These are phyloP conservation scores for Rhegmatorhina hoffmannsi DNA, from an alignment of 2,113 vertebrate genomes.

Conservation along the genomic window DNA sequence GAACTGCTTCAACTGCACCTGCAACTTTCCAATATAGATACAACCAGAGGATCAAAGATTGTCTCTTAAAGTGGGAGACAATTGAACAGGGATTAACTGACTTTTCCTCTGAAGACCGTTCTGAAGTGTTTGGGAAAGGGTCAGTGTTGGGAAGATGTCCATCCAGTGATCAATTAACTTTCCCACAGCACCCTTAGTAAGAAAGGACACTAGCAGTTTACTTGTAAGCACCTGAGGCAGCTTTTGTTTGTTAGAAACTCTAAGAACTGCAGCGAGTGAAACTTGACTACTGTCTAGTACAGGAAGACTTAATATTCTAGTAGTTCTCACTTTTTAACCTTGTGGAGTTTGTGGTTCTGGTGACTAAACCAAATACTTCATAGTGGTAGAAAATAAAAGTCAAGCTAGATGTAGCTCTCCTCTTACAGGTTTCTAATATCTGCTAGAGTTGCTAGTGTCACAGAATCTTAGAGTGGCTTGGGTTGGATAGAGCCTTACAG, in stretches of 20 bases:
- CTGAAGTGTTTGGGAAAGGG: neutral
- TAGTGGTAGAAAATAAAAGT: neutral
- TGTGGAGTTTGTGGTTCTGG: too few species aligned
- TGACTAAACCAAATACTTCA: neutral
- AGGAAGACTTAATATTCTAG: neutral
- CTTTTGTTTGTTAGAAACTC: neutral
- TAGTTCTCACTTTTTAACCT: neutral
- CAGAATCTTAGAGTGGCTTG: neutral
- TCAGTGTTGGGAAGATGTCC: neutral
- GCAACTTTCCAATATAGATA: neutral
- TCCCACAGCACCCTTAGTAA: neutral
- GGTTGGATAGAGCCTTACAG: neutral
- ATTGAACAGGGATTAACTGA: neutral
- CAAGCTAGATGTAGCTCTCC: neutral
- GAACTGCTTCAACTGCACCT: neutral
- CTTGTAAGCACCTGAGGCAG: neutral
- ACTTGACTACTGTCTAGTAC: neutral
- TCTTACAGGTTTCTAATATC: neutral
- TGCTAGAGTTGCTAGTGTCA: neutral
- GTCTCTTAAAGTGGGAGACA: neutral
- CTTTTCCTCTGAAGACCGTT: neutral
- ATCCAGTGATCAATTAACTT: neutral
- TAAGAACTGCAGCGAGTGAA: neutral
- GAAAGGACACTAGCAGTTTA: neutral
- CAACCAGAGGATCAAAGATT: neutral